Base-by-base conservation (phyloP, 2,888 invertebrate genomes). In the Ashinkailepas kermadecensis region DNA sequence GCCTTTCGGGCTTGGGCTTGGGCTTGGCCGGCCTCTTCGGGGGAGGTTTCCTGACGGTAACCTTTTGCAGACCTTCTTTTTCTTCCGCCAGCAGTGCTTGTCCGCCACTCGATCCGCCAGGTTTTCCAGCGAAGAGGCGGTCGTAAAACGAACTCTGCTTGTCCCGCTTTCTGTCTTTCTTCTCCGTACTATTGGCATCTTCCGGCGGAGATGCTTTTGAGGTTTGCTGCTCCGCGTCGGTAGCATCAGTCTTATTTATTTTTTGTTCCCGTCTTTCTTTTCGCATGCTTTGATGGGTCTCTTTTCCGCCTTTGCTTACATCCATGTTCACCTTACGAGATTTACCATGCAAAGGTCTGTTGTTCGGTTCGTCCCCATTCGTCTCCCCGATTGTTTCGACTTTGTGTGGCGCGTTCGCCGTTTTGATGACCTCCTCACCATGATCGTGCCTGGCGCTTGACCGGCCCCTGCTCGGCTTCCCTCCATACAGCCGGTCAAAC, bases 131-230 rank as follows among this genome's bases (percentile, higher is more conserved):
- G 15, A 74, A 74, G 18, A 74, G 74, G 10, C 74, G 25, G 21
- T 74, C 74, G 74, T 74, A 74, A 54, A 74, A 39, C 9, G 74
- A 74, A 18, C 54, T 74, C 13, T 74, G 74, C 54, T 74, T 74
- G 74, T 54, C 54, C 6, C 21, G 74, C 10, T 74, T 74, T 12
- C 21, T 25, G 6, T 54, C 74, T 13, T 39, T 39, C 18, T 54
- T 54, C 8, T 18, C 74, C 8, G 74, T 21, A 2, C 12, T 18
- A 54, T 18, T 54, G 2, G 74, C 15, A 25, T 74, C 7, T 11
- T 74, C 74, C 15, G 39, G 18, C 12, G 54, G 18, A 0, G 18
- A n/a, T 54, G 67, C 39, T 39, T 39, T 59, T 59, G 11, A 11
- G 12, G 59, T 65, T 54, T 74, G 23, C 8, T 74, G 54, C 21